Base-by-base conservation (phyloP, 2,113 vertebrate species). In the Platanista minor region DNA sequence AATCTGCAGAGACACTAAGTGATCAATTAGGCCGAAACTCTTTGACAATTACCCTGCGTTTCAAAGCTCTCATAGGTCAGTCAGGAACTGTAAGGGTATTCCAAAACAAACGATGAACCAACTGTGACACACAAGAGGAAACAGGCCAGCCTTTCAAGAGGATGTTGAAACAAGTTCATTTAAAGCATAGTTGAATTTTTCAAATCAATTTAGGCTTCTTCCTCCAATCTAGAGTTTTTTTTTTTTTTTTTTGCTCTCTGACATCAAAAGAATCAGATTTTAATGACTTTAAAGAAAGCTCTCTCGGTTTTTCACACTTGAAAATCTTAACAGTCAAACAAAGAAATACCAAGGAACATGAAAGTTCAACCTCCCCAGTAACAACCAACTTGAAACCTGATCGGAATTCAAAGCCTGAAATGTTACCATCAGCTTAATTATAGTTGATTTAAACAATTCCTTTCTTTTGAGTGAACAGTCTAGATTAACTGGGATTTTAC, bases 251-350 rank as follows among this genome's bases (percentile, higher is more conserved):
- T 97, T 97, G 52, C 0, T 0, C 9, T 8, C 59, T 57, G 91
- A 98, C 98, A 98, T 98, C 98, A 98, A 98, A 98, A 98, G 97
- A 98, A 96, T 97, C 64, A 94, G 83, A 74, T 86, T 95, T 97
- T 94, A 88, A 90, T 88, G 91, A 97, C 95, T 98, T 98, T 98
- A 98, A 98, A 98, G 96, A 96, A 96, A 97, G 91, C 93, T 90
- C 43, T 89, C 92, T 87, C 98, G 13, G 94, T 96, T 98, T 98
- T 98, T 95, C 97, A 96, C 98, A 98, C 97, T 97, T 97, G 97
- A 97, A 85, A 95, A 95, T 98, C 95, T 98, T 97, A 90, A 98
- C 95, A 98, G 95, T 97, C 95, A 97, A 98, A 98, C 96, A 98
- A 98, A 98, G 98, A 97, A 97, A 98, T 98, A 97, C 98, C 97